Evolutionary conservation across 2,113 vertebrate species (phyloP), one percentile per base, ranked within the genome.

Genomic region (Oryzias woworae): DNA sequence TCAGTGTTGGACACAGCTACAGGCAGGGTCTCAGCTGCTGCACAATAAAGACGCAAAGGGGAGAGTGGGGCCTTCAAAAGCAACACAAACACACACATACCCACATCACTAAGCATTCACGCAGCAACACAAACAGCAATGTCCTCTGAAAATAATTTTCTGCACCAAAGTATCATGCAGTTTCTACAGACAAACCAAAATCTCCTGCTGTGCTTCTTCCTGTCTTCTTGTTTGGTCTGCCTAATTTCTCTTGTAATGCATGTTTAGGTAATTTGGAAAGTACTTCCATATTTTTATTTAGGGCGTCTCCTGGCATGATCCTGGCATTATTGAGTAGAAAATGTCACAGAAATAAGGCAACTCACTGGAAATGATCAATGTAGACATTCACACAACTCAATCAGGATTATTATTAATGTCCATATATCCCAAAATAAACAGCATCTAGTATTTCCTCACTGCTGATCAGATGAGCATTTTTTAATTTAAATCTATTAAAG

Each of bases 11-110:
- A 92, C 92, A 90, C 89, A 89, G 94, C 93, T 94, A 95, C 92
- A 94, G 95, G 94, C 93, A 92, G 93, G 93, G 94, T 92, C 94
- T 95, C 94, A 94, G 96, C 94, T 94, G 95, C 90, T 92, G 72
- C 77, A 80, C 91, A 94, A 94, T 96, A 94, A 95, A 95, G 93
- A 94, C 94, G 88, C 95, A 93, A 94, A 92, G n/a, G 94, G 94
- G 93, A 94, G 94, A 93, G 92, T 91, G 91, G 91, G 80, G 82
- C 90, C 92, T 91, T 94, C 92, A 87, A 95, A 92, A 76, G 66
- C 76, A 28, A 71, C 18, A 73, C 92, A 92, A 92, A 93, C 66
- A 81, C 77, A 80, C 77, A 66, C 67, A 22, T 70, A 17, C 5
- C 63, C 42, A 24, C 47, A 52, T 54, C 22, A 50, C 58, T 64